phyloP scores from a whole-genome alignment of 2,797 vertebrate genomes.

The Argya squamiceps region DNA sequence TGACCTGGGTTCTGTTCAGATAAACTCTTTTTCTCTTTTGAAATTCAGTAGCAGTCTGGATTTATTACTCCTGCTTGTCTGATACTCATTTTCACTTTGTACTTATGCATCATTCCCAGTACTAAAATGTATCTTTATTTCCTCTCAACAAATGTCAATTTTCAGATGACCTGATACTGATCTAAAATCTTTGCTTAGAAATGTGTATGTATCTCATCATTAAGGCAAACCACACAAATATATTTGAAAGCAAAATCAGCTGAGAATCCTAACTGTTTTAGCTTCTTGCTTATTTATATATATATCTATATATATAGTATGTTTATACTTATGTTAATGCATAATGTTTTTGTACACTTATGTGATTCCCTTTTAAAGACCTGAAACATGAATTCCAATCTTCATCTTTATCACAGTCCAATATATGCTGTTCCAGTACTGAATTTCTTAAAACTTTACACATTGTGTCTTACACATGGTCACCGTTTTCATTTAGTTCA shows the following conservation, averaged over 20 bases:
- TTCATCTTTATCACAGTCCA: not conserved
- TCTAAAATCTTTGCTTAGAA: not conserved
- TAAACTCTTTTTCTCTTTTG: not conserved
- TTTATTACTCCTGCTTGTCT: not conserved
- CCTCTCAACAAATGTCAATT: not conserved
- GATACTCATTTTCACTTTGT: not conserved
- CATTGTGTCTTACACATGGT: not conserved
- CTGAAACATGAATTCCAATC: rapidly evolving
- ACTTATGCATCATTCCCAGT: not conserved
- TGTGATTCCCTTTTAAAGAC: not conserved
- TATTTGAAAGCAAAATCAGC: not conserved
- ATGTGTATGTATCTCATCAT: not conserved
- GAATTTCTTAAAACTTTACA: not conserved
- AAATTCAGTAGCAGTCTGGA: not conserved
- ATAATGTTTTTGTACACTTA: not conserved
- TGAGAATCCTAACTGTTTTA: not conserved
- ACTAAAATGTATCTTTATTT: not conserved
- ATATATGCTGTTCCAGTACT: not conserved
- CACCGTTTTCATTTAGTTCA: not conserved
- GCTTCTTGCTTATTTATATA: not conserved
- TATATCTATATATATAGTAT: not conserved
- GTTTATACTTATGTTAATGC: not conserved
- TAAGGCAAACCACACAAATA: not conserved
- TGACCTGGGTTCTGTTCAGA: not conserved
- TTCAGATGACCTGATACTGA: not conserved